These are phyloP conservation scores for Agrilus biguttatus DNA, from an alignment of 2,888 invertebrate genomes.

Conservation along the genomic window DNA sequence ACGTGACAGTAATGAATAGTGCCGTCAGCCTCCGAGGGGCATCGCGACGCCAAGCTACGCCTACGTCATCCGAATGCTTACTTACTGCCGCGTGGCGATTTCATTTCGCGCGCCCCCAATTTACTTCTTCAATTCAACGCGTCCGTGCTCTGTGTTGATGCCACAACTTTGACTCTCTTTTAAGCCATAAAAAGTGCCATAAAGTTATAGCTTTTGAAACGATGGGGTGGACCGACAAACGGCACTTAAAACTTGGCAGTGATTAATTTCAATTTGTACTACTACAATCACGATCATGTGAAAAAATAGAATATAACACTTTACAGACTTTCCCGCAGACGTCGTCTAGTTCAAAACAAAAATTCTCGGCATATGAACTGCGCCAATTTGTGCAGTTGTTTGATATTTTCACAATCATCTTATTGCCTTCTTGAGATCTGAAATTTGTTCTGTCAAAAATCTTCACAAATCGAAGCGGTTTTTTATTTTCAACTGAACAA, in stretches of 20 bases:
- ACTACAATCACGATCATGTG: no score
- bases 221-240: constrained; percentile 5
- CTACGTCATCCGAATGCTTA: constrained; percentile 12
- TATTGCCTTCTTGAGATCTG: no score
- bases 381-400: no score
- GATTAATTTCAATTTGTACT: constrained; percentile 6
- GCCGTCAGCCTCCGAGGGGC: constrained; percentile 17
- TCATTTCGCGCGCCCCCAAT: constrained; percentile 24
- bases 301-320: no score
- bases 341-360: no score
- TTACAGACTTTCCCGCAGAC: no score
- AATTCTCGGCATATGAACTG: no score
- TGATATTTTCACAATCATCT: no score
- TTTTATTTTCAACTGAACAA: no score
- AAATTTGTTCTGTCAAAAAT: no score
- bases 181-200: constrained; percentile 8
- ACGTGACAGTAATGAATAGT: constrained; percentile 33
- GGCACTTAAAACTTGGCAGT: constrained; percentile 6
- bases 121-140: constrained; percentile 9
- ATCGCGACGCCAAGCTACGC: constrained; percentile 13
- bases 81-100: constrained; percentile 23
- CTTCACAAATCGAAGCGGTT: no score
- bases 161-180: constrained; percentile 6
- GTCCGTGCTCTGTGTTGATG: constrained; percentile 16
- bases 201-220: constrained; percentile 14